These are phyloP conservation scores for Nephrotoma guestfalica DNA, from an alignment of 2,888 invertebrate species.

Conservation along the genomic window DNA sequence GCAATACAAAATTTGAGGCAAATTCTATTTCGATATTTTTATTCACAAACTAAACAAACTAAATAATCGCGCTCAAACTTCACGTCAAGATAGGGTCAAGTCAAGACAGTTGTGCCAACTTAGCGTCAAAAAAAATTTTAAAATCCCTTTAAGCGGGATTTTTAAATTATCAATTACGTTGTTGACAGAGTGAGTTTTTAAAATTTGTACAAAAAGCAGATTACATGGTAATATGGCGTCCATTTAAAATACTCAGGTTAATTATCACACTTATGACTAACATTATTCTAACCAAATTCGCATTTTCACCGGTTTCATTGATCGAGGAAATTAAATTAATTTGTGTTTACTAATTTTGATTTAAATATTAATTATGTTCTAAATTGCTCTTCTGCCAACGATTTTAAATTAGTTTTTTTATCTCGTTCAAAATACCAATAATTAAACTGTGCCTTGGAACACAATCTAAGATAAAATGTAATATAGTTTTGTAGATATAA, in stretches of 20 bases:
- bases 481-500: background rate
- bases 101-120: too few species aligned
- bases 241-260: background rate
- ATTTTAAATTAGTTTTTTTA: background rate
- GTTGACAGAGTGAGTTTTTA: background rate
- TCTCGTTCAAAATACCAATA: background rate
- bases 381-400: background rate
- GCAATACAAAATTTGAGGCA: too few species aligned
- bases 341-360: background rate
- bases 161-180: too few species aligned
- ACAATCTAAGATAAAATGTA: background rate
- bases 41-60: too few species aligned
- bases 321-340: background rate
- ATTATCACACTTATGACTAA: background rate
- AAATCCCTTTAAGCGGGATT: too few species aligned
- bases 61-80: too few species aligned
- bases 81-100: too few species aligned
- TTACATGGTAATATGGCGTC: background rate
- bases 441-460: background rate
- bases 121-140: too few species aligned
- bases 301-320: background rate
- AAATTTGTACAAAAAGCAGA: background rate
- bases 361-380: background rate
- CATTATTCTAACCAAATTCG: background rate
- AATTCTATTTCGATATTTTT: too few species aligned